Base-by-base conservation (phyloP, 64 coral and sea anemone species). In the Acropora tenuis region DNA sequence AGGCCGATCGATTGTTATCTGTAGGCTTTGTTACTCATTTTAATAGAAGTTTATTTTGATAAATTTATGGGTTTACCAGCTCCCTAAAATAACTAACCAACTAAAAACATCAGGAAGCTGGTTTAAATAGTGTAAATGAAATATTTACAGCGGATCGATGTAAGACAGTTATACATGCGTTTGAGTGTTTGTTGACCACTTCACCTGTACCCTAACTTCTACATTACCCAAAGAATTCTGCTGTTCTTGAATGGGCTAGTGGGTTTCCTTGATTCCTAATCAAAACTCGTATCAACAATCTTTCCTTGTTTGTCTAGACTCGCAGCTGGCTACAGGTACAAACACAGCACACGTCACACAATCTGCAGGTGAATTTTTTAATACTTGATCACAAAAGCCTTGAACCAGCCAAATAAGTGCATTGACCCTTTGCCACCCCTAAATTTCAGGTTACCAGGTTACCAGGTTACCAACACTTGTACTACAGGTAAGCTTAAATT, bases 401-500 rank as follows among this genome's bases (percentile, higher is more conserved):
- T 5, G 2, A 77, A 77, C 43, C 43, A 47, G 12, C 43, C 75
- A 47, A 77, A 77, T 77, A 77, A 77, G 41, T 75, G 41, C 10
- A 75, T 44, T 44, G 73, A 44, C 30, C 73, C 73, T 1, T 44
- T 75, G 73, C 73, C 73, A 75, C 73, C 42, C 73, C 73, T 75
- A 75, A 75, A 44, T 75, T 43, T 44, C 73, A 75, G 40, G 73
- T 5, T 44, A 75, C 73, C 73, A n/a, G n/a, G n/a, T n/a, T n/a
- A n/a, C n/a, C n/a, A 53, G 50, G 0, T 4, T 8, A 53, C 30
- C 30, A 30, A 30, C 30, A 30, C 30, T 17, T 46, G 15, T 77
- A 77, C 43, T 6, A 77, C 75, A 77, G 75, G 75, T 77, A 77
- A 74, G 19, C 19, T 74, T 40, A 74, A 76, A 73, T 73, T 73